Evolutionary conservation across 92 coral and sea anemone species (phyloP), one percentile per base, ranked within the genome.

Genomic region (Phymanthus crucifer): DNA sequence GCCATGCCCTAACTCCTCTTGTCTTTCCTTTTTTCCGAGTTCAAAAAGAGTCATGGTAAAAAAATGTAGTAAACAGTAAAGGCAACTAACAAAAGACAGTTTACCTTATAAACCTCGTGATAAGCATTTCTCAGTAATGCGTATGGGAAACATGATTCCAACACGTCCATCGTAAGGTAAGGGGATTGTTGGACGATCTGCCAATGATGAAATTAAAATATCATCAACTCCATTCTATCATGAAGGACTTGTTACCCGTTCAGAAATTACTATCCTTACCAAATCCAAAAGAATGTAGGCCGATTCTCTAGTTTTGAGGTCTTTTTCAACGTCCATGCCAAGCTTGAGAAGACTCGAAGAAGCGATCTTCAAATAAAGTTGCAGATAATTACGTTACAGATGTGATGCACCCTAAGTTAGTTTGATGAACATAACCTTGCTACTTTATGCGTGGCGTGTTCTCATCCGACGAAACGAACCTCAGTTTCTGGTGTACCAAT

Each of bases 101-200:
- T 72, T 71, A 95, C 98, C 98, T 95, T 90, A 83, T 95, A 90
- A 9, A 95, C 97, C 43, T 92, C 97, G 66, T 92, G 98, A 64
- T 92, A 93, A 36, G 98, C 93, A 80, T 95, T 91, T n/a, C 98
- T 92, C 84, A 96, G 78, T 29, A 96, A 70, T 14, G 98, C 93
- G 73, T 96, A 96, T 0, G 99, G 99, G 69, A 96, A 96, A 69
- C 99, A 96, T 18, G 99, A 93, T 75, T 96, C 99, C 27, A 96
- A 57, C 19, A 96, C 94, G 78, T 96, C 99, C 99, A 96, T 96
- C 13, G 99, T 96, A 0, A 96, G 94, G 88, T 90, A 93, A 0
- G 99, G 99, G 23, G 98, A 93, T 18, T 93, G 90, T 52, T 93
- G 93, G 17, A 96, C 95, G 66, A 96, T 91, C 99, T 95, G 71